These are phyloP conservation scores for Mayetiola destructor DNA, from an alignment of 2,888 invertebrate species.

Conservation along the genomic window DNA sequence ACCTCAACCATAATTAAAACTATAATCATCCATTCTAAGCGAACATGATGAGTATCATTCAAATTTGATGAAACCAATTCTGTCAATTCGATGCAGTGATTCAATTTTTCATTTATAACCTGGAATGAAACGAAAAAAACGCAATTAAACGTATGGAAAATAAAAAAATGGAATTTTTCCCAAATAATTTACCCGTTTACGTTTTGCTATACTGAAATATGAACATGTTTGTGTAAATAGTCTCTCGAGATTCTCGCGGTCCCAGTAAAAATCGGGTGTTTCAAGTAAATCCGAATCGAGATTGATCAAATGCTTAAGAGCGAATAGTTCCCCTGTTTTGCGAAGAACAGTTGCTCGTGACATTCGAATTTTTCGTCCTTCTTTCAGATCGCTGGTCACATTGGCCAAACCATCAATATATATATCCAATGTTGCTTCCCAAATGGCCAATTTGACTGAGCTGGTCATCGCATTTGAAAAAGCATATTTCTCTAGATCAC, in stretches of 20 bases:
- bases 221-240: slow-evolving; percentile 69
- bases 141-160: not conserved
- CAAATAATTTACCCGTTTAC: slow-evolving; percentile 51
- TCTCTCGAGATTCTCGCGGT: slow-evolving; percentile 72
- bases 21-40: slow-evolving; percentile 96
- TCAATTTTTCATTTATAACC: slow-evolving; percentile 90
- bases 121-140: slow-evolving; percentile 31
- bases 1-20: slow-evolving; percentile 91
- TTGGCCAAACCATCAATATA: slow-evolving; percentile 72
- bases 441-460: slow-evolving; percentile 86
- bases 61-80: slow-evolving; percentile 79
- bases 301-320: slow-evolving; percentile 77
- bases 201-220: slow-evolving; percentile 69
- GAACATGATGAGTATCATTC: slow-evolving; percentile 80
- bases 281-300: slow-evolving; percentile 87
- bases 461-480: slow-evolving; percentile 89
- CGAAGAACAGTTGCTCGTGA: slow-evolving; percentile 45
- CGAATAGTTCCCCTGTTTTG: slow-evolving; percentile 78
- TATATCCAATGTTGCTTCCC: slow-evolving; percentile 75
- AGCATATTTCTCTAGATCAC: slow-evolving; percentile 73
- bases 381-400: slow-evolving; percentile 64
- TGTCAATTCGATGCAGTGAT: slow-evolving; percentile 85
- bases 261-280: slow-evolving; percentile 98
- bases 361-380: slow-evolving; percentile 51
- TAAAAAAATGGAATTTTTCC: not conserved